phyloP scores from a whole-genome alignment of 2,113 vertebrate species.

The Tylochromis polylepis region DNA sequence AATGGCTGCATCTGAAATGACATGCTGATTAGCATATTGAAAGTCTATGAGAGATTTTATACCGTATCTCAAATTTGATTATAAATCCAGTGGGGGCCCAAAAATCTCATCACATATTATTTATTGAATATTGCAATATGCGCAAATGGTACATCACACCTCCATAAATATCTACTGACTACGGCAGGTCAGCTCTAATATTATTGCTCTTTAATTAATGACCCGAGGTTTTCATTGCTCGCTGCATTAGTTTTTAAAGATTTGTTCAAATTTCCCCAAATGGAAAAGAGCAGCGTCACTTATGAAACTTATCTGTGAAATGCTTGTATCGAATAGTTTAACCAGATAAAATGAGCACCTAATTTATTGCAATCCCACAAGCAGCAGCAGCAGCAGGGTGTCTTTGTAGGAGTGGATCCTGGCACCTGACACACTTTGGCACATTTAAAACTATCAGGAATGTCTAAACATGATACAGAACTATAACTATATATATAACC shows the following conservation, averaged over 20 bases:
- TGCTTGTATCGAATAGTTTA: not conserved
- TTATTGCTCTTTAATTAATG: not conserved
- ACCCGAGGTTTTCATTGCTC: not conserved
- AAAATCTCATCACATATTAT: not conserved
- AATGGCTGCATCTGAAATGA: not conserved
- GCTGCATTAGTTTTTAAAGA: not conserved
- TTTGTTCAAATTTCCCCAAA: fast-evolving
- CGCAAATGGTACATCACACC: not conserved
- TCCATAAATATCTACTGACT: not conserved
- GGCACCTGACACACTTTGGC: not conserved
- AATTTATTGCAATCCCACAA: not conserved
- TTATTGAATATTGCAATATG: not conserved
- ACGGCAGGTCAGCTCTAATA: not conserved
- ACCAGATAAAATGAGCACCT: not conserved
- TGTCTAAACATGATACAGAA: not conserved
- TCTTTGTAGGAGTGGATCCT: not conserved
- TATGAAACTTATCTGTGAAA: not conserved
- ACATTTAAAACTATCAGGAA: not conserved
- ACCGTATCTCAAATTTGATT: not conserved
- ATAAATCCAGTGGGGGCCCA: not conserved
- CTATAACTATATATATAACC: not conserved
- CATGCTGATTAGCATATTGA: not conserved
- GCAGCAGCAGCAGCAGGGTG: not conserved
- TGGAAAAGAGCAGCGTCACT: fast-evolving
- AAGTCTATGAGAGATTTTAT: not conserved